Conservation (phyloP, 1,140 invertebrate species). For the Cotesia typhae region DNA sequence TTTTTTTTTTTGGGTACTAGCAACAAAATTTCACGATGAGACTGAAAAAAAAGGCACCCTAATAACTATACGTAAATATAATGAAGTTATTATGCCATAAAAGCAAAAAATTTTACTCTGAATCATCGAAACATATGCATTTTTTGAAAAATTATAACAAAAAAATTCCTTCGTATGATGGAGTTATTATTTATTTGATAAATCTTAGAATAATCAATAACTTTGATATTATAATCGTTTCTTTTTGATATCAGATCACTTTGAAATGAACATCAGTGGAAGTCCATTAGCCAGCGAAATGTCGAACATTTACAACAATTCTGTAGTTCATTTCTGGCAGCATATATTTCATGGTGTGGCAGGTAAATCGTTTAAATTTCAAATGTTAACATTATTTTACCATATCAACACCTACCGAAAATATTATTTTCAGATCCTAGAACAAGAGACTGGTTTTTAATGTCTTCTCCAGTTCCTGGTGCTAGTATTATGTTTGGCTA, state of each 20-base stretch:
- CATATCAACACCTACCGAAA: not conserved
- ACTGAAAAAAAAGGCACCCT: too few relatives aligned
- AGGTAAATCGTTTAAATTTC: slow-evolving; percentile 56
- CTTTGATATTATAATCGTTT: not conserved
- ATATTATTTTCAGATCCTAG: slow-evolving; percentile 73
- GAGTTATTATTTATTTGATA: not conserved
- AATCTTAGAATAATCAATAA: not conserved
- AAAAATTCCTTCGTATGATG: too few relatives aligned
- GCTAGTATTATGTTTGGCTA: slow-evolving; percentile 75
- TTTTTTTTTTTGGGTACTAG: too few relatives aligned
- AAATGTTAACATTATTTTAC: slow-evolving; percentile 22
- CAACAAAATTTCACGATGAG: too few relatives aligned
- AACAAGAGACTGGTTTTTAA: slow-evolving; percentile 86
- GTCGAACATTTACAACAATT: slow-evolving; percentile 66
- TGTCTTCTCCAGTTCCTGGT: slow-evolving; percentile 79
- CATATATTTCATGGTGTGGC: slow-evolving; percentile 68
- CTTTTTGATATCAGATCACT: slow-evolving; percentile 44
- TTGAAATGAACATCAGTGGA: slow-evolving; percentile 53
- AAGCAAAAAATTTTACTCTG: too few relatives aligned
- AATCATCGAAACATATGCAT: too few relatives aligned
- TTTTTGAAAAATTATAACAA: too few relatives aligned
- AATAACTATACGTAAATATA: too few relatives aligned
- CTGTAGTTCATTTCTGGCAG: slow-evolving; percentile 66
- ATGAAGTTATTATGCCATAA: too few relatives aligned
- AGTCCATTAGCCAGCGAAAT: slow-evolving; percentile 49